A percentile compares a stretch with the other conserved stretches of the same genome.
Evolutionary conservation across 2,888 invertebrate species (phyloP).

Genomic region (Lepidocyrtoides sp.): DNA sequence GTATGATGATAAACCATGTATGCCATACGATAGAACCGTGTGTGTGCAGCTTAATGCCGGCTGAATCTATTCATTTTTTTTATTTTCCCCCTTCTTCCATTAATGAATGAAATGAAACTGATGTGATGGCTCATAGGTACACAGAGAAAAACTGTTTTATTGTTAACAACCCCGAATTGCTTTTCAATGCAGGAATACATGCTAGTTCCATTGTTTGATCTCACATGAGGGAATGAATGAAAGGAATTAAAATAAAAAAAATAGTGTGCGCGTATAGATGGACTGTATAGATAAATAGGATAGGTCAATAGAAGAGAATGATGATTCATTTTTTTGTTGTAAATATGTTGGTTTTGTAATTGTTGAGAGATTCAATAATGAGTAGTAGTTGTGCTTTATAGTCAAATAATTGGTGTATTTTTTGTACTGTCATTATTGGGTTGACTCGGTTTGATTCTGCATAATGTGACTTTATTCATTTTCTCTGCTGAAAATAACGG

Average conservation of each 20-base stretch:
- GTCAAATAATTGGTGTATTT: background rate
- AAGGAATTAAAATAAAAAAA: background rate
- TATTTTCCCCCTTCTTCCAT: conserved; percentile 19
- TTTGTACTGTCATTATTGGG: background rate
- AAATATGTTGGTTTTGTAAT: conserved; percentile 9
- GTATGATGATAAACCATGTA: background rate
- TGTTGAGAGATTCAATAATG: background rate
- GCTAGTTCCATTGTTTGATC: background rate
- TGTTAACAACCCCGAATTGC: conserved; percentile 2
- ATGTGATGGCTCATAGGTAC: background rate
- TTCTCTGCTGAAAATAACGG: too few relatives aligned
- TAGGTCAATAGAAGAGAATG: background rate
- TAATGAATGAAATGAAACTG: conserved; percentile 60
- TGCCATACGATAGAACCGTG: conserved; percentile 1
- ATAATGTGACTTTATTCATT: background rate
- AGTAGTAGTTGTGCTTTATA: background rate
- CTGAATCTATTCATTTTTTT: conserved; percentile 20
- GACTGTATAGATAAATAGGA: background rate
- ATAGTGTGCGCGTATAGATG: background rate
- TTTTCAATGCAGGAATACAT: background rate
- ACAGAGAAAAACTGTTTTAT: background rate
- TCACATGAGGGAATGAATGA: background rate
- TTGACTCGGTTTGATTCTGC: background rate
- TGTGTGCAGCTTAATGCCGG: conserved; percentile 29
- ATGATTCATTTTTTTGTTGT: conserved; percentile 1